Conservation (phyloP, 2,888 invertebrate species). For the Taphrorychus bicolor region DNA sequence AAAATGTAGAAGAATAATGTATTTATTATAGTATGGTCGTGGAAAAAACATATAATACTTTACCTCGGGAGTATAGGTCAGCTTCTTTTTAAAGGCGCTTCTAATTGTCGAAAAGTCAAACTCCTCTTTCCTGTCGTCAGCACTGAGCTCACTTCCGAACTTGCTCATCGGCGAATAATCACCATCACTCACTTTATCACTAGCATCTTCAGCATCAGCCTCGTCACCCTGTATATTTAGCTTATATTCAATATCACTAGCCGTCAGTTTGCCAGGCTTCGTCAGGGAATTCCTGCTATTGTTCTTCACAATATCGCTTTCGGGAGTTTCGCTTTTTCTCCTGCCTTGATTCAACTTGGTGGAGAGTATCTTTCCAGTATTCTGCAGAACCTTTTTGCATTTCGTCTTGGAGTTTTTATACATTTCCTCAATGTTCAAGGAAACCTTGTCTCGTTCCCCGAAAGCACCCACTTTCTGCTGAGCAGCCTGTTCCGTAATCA, state of each 20-base stretch:
- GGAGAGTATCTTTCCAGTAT: slow-evolving; percentile 55
- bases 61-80: slow-evolving; percentile 49
- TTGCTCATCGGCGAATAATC: slow-evolving; percentile 25
- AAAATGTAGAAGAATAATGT: too few relatives aligned
- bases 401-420: slow-evolving; percentile 57
- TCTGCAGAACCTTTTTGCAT: slow-evolving; percentile 55
- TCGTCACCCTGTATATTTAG: slow-evolving; percentile 43
- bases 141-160: slow-evolving; percentile 39
- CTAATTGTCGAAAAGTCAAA: slow-evolving; percentile 53
- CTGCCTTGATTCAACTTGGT: slow-evolving; percentile 15
- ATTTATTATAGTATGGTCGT: too few relatives aligned
- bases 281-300: slow-evolving; percentile 11
- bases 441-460: slow-evolving; percentile 52
- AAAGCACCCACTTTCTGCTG: slow-evolving; percentile 57
- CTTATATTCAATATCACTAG: slow-evolving; percentile 54
- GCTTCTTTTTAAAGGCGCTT: slow-evolving; percentile 52
- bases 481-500: slow-evolving; percentile 55
- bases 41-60: slow-evolving; percentile 9
- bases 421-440: slow-evolving; percentile 56
- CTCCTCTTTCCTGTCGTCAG: slow-evolving; percentile 49
- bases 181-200: slow-evolving; percentile 34
- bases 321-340: slow-evolving; percentile 41
- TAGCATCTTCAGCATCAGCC: slow-evolving; percentile 20
- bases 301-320: slow-evolving; percentile 30
- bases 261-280: slow-evolving; percentile 45